Base-by-base conservation (phyloP, 2,797 vertebrate genomes). In the Gallinago solitaria region DNA sequence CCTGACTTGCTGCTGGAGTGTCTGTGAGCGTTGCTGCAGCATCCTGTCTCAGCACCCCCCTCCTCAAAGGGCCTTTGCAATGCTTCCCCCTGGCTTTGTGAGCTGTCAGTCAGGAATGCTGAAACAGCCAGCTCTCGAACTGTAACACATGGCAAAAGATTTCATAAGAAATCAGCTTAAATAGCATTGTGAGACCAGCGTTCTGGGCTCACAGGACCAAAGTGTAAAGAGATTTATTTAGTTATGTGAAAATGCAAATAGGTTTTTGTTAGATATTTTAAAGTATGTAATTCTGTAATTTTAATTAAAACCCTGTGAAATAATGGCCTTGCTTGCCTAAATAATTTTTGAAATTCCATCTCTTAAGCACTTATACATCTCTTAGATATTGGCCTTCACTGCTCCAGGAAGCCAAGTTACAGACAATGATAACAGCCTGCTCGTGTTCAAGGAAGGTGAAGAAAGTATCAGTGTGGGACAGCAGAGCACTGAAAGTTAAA, bases 111-210 rank as follows among this genome's bases (percentile, higher is more conserved):
- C 33, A 28, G 54, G 61, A 74, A 28, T 12, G 54, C 67, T 39
- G 14, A 6, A n/a, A 43, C 1, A 2, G 39, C 21, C 3, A 1
- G 67, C 25, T 43, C 47, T 47, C 8, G 0, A 32, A 11, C 45
- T 45, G 27, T 28, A 47, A 33, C 21, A 21, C 14, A 14, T 13
- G 32, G 48, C 54, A 80, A 61, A 78, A 70, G 48, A 35, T 6
- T 11, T 14, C 21, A 9, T 18, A 37, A 23, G 21, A 61, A 60
- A 19, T 23, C n/a, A 68, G 33, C n/a, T 9, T 27, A 9, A 56
- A 54, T 11, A 74, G 16, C 1, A 1, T 48, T 13, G 12, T 23
- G 39, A 68, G 45, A 67, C 12, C 13, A 47, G 60, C 19, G 47
- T 12, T 41, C 53, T 20, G 47, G 39, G 39, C 33, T 53, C 47